These are phyloP conservation scores for Hestina assimilis DNA, from an alignment of 1,140 invertebrate species.

Conservation along the genomic window DNA sequence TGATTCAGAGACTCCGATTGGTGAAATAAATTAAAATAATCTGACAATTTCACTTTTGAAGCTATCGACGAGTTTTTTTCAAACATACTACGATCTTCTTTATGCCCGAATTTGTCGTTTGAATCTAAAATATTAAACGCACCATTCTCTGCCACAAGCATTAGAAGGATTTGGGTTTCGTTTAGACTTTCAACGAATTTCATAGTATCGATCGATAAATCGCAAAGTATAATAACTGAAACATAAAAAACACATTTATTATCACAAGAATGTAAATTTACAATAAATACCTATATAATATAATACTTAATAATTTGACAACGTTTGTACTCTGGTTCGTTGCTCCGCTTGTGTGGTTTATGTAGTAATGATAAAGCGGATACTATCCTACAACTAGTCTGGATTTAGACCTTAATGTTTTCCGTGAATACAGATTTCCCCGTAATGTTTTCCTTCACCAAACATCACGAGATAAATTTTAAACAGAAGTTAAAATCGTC, in stretches of 20 bases:
- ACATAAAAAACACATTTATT: not conserved
- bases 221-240: constrained; percentile 20
- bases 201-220: not conserved
- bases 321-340: no score
- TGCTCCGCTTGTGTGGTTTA: no score
- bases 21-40: constrained; percentile 4
- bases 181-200: not conserved
- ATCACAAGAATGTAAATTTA: not conserved
- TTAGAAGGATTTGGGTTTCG: constrained; percentile 1
- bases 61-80: not conserved
- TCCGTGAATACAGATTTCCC: no score
- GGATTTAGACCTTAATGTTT: no score
- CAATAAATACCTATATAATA: not conserved
- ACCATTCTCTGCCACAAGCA: not conserved
- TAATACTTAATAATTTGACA: no score
- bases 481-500: no score
- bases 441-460: no score
- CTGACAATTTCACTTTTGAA: not conserved
- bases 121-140: not conserved
- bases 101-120: not conserved
- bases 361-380: no score
- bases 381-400: no score
- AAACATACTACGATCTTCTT: not conserved
- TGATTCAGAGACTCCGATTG: not conserved
- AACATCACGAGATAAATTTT: no score